phyloP scores from a whole-genome alignment of 1,140 invertebrate species.

The Lepidotrigona ventralis region DNA sequence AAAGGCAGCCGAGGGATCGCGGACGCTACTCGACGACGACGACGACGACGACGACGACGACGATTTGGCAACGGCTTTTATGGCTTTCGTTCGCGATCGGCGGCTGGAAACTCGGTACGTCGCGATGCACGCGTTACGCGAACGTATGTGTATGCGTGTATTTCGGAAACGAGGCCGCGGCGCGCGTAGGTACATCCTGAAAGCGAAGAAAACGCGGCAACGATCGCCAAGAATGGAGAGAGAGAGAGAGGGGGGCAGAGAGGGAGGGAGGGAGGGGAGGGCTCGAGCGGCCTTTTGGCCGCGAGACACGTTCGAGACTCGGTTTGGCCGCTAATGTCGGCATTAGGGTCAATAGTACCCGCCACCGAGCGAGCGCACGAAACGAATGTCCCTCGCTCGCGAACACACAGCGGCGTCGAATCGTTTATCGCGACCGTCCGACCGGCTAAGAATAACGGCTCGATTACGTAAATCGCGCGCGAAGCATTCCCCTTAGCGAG shows the following conservation, averaged over 20 bases:
- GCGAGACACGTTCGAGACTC: background rate
- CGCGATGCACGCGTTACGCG: background rate
- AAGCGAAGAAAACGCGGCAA: slow-evolving; percentile 25
- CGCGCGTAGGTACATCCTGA: slow-evolving; percentile 7
- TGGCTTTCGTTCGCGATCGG: slow-evolving; percentile 71
- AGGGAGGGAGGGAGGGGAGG: too few species aligned
- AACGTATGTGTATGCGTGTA: slow-evolving; percentile 5
- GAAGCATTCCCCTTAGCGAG: background rate
- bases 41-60: too few species aligned
- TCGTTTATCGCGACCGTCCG: slow-evolving; percentile 9
- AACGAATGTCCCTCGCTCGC: slow-evolving; percentile 21
- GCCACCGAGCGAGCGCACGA: background rate
- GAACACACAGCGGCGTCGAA: slow-evolving; percentile 12
- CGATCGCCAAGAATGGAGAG: background rate
- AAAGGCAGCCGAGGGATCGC: slow-evolving; percentile 49
- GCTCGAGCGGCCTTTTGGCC: slow-evolving; percentile 4
- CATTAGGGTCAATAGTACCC: slow-evolving; percentile 33
- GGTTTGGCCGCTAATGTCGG: slow-evolving; percentile 8
- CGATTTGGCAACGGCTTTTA: slow-evolving; percentile 78
- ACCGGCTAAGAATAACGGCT: slow-evolving; percentile 3
- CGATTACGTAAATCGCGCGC: slow-evolving; percentile 31
- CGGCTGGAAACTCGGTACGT: slow-evolving; percentile 54
- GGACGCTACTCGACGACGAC: slow-evolving; percentile 61
- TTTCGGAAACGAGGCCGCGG: slow-evolving; percentile 36
- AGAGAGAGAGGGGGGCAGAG: too few species aligned